Evolutionary conservation across 1,140 invertebrate species (phyloP).

Genomic region (Geopemphigus sp.): DNA sequence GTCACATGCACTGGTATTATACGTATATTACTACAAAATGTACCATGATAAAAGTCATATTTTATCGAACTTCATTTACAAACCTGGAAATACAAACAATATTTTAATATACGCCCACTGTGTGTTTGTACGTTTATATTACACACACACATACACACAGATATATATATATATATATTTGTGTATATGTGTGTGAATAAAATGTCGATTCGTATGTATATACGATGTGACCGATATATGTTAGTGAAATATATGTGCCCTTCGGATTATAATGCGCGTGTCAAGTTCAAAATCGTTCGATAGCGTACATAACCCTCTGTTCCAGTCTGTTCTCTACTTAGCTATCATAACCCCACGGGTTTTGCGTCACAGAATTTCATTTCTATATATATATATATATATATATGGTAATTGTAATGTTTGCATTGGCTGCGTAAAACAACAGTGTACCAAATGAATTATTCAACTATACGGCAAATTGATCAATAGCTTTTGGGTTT

Average conservation of each 20-base stretch:
- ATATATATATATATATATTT: no score
- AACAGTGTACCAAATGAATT: constrained; percentile 35
- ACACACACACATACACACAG: no score
- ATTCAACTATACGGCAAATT: constrained; percentile 36
- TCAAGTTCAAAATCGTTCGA: constrained; percentile 39
- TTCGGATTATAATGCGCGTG: constrained; percentile 25
- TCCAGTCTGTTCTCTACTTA: background rate
- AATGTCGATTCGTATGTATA: no score
- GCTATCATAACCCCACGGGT: background rate
- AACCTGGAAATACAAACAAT: no score
- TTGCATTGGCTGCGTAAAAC: constrained; percentile 16
- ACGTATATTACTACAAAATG: no score
- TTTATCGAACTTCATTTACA: no score
- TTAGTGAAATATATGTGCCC: background rate
- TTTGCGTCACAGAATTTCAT: constrained; percentile 20
- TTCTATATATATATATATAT: constrained; percentile 4
- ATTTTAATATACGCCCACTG: no score
- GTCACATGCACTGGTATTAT: no score
- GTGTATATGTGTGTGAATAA: no score
- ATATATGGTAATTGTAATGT: constrained; percentile 25
- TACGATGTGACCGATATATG: no score
- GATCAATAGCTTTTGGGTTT: constrained; percentile 33
- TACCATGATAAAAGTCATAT: no score
- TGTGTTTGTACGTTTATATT: no score
- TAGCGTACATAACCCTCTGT: background rate